Evolutionary conservation across 64 coral and sea anemone genomes (phyloP), one percentile per base, ranked within the genome.

Genomic region (Montipora cactus): DNA sequence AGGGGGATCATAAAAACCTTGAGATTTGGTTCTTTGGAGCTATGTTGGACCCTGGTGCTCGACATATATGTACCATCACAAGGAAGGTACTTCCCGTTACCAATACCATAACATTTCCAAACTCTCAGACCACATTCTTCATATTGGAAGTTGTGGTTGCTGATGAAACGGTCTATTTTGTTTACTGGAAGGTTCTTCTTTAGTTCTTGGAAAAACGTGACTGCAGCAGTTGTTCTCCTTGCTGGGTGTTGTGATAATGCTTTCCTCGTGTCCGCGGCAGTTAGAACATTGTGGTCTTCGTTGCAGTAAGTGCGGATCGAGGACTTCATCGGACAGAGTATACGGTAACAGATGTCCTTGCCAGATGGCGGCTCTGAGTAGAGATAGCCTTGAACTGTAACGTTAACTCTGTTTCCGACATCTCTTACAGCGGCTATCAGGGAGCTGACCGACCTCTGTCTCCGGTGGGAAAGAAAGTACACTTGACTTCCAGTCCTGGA

Each of bases 71-170:
- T 28, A 28, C 25, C 25, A 28, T 28, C 25, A 28, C 1, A 95
- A 74, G 80, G 88, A 48, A 95, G 68, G 7, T 20, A 51, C 20
- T 95, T 95, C 0, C 88, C 81, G 1, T 87, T 79, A 21, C 94
- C 88, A 49, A 95, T 91, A 49, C 75, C 81, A 59, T 95, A 91
- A 59, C 74, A 87, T 75, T 79, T 95, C 88, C 88, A 95, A 47
- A 95, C 88, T 80, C 94, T 95, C 1, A 95, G 20, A 21, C 80
- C 80, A 22, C 75, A 79, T 44, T 94, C 93, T 84, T 76, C 93
- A 83, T 89, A 94, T 8, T 75, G 14, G 73, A 95, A 95, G 61
- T 84, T 87, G 75, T 95, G 94, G 47, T 79, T 81, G 82, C 25
- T 73, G 70, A 16, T 78, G 47, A 89, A 94, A 49, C 79, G 64